These are phyloP conservation scores for Hemistola chrysoprasaria DNA, from an alignment of 2,888 invertebrate genomes.

Conservation along the genomic window DNA sequence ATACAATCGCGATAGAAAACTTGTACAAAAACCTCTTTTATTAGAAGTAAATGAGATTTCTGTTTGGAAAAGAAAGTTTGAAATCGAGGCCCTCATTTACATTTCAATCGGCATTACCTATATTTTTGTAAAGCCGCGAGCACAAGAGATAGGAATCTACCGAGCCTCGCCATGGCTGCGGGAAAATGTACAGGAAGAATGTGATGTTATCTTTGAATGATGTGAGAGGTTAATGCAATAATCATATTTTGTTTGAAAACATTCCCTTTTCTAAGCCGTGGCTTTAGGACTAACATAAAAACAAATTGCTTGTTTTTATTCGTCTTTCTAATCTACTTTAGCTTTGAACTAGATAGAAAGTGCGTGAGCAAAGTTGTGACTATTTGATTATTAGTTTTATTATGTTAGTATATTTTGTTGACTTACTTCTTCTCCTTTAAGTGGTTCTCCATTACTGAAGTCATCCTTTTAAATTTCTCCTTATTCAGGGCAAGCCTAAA, in stretches of 20 bases:
- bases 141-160: conserved; percentile 15
- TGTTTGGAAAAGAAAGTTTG: conserved; percentile 47
- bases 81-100: conserved; percentile 69
- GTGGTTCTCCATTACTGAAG: too few relatives aligned
- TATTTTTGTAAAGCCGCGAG: conserved; percentile 45
- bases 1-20: conserved; percentile 32
- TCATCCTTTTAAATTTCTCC: too few relatives aligned
- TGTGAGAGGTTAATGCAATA: conserved; percentile 14
- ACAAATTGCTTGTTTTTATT: too few relatives aligned
- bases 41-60: conserved; percentile 54
- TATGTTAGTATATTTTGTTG: too few relatives aligned
- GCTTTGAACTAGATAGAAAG: too few relatives aligned
- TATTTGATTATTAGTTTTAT: too few relatives aligned
- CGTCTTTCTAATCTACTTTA: too few relatives aligned
- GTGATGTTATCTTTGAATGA: conserved; percentile 14
- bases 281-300: not conserved
- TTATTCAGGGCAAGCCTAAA: too few relatives aligned
- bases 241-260: conserved; percentile 15
- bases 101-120: conserved; percentile 74
- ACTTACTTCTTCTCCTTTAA: too few relatives aligned
- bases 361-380: too few relatives aligned
- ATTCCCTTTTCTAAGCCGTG: conserved; percentile 1
- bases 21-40: conserved; percentile 43
- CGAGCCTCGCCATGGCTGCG: conserved; percentile 6
- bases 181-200: conserved; percentile 15